Base-by-base conservation (phyloP, 2,888 invertebrate genomes). In the Apotomis capreana region DNA sequence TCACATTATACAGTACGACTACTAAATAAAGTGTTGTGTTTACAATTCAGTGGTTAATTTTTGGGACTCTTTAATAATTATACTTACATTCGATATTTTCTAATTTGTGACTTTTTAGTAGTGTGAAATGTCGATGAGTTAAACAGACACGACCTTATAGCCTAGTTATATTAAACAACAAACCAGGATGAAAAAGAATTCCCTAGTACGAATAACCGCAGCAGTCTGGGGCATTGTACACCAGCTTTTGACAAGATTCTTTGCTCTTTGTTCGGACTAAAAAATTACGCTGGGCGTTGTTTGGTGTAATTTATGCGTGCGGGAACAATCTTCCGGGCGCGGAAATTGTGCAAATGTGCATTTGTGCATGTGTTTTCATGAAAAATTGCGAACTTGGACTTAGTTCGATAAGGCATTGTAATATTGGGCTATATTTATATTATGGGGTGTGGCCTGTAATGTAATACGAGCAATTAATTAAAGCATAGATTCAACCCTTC, bases 291-390 rank as follows among this genome's bases (percentile, higher is more conserved):
- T 68, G 62, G 68, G 68, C 68, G 63, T 68, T 68, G 58, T 68
- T 72, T 52, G 46, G 57, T 40, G 15, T 44, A 72, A 61, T 68
- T 59, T 72, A 63, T 70, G 59, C 55, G 57, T 57, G 54, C 44
- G 15, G 44, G 6, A 60, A 70, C 54, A 58, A 51, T 64, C 6
- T 81, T 81, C 80, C 82, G 83, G 85, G 82, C 80, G 79, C 78
- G 81, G 83, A 84, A 13, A 26, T n/a, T 57, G 40, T 40, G 40
- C 40, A 40, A 40, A 40, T 40, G 67, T 52, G 51, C 40, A 52
- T 57, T 36, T 57, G 57, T 36, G 36, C n/a, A 9, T 57, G 57
- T 36, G 36, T 37, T 36, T 57, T 57, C 10, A 36, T 36, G 57
- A 49, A 49, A 49, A 26, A 26, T 26, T 26, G 2, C 2, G 26